Evolutionary conservation across 2,113 vertebrate species (phyloP), one percentile per base, ranked within the genome.

Genomic region (Leucoraja erinaceus): DNA sequence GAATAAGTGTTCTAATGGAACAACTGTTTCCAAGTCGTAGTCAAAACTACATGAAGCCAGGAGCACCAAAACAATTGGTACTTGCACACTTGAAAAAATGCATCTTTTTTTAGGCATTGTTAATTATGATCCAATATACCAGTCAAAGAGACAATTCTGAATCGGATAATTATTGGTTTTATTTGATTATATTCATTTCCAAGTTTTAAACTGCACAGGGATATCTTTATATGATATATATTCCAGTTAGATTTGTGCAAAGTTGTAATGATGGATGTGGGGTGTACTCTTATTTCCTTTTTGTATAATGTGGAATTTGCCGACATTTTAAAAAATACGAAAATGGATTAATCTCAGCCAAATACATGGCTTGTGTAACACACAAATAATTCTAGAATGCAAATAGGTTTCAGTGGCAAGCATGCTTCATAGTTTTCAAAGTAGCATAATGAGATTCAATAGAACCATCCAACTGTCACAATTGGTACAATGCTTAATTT

Each of bases 141-240:
- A 91, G 47, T 72, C 47, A 11, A 47, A 70, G 18, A 70, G 72
- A 47, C 33, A 47, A 47, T 38, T 70, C 22, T 47, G 18, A 54
- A 54, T 59, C 63, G 90, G 72, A 72, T 25, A 84, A 56, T 84
- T 59, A 54, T 77, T 77, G 28, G 47, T 84, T 84, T 28, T 22
- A 54, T 88, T 66, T 88, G 12, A 14, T 6, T 54, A 28, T 72
- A 31, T 91, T 25, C 63, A 33, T 72, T 91, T 91, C 4, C 22
- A 70, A 91, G 38, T 72, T 72, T 33, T 72, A 91, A 91, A 91
- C 33, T 28, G 66, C 54, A 68, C 68, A 70, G 68, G 66, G 20
- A 72, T 72, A 91, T 54, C 68, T 91, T 91, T 91, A 66, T 84
- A 84, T 84, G 47, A 84, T 84, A 20, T 84, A 72, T 91, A 74